These are phyloP conservation scores for Tetragnatha montana DNA, from an alignment of 2,888 invertebrate genomes.

Conservation along the genomic window DNA sequence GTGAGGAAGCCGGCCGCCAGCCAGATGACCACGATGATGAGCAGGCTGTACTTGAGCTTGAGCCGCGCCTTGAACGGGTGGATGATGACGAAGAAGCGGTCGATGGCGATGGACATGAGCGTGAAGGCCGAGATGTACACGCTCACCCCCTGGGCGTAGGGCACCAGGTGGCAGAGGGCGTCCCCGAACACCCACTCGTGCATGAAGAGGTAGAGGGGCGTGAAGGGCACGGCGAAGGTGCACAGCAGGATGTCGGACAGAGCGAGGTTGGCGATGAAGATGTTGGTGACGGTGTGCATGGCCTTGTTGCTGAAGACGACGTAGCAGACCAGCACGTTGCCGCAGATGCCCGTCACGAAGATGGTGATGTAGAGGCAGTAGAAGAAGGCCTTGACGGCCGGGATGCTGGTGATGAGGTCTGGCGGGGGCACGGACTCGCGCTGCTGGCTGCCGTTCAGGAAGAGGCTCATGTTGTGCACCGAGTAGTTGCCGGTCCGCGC, in stretches of 20 bases:
- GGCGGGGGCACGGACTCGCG: conserved; percentile 32
- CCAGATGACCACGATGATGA: conserved; percentile 94
- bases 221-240: conserved; percentile 95
- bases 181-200: conserved; percentile 93
- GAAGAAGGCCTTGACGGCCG: conserved; percentile 83
- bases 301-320: conserved; percentile 93
- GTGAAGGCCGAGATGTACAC: conserved; percentile 98
- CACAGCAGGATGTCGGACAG: conserved; percentile 95
- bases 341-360: conserved; percentile 91
- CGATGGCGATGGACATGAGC: conserved; percentile 96
- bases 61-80: conserved; percentile 95
- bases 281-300: conserved; percentile 98
- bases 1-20: conserved; percentile 90
- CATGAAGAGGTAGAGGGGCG: conserved; percentile 91
- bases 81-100: conserved; percentile 97
- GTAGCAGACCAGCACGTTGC: conserved; percentile 93
- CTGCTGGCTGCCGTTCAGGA: conserved; percentile 7
- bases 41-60: conserved; percentile 89
- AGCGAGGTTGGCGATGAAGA: conserved; percentile 97
- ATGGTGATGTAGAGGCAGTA: conserved; percentile 86
- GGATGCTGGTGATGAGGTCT: conserved; percentile 60
- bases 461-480: conserved; percentile 12
- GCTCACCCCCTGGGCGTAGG: conserved; percentile 94
- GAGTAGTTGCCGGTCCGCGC: conserved; percentile 56
- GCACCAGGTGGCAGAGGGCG: conserved; percentile 91